Base-by-base conservation (phyloP, 1,140 invertebrate genomes). In the Heliconius himera region DNA sequence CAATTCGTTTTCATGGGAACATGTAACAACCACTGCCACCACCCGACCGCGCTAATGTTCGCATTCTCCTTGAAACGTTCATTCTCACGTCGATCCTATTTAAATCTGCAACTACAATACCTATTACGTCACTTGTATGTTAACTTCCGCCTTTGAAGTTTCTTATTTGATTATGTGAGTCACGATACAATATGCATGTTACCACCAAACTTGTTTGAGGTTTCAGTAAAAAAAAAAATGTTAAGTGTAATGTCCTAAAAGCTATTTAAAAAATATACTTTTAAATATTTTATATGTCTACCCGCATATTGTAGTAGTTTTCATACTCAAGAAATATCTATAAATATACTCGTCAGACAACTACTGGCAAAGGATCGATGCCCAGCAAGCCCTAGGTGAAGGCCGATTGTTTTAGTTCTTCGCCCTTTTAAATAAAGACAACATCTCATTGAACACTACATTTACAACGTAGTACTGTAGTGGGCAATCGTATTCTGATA, bases 141-240 rank as follows among this genome's bases (percentile, higher is more conserved):
- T 84, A 87, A 89, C 93, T 94, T 94, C 93, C 93, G 93, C 91
- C 90, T 94, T 93, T 80, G 86, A 89, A 89, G 87, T 92, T 94
- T 87, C 87, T 87, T 87, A 86, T 88, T 88, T 91, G 91, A 89
- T 88, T 78, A 89, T 84, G 81, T 94, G 93, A 94, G 89, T 94
- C 93, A 94, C 90, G 89, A 88, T 84, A 90, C 86, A 29, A 66
- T 66, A 66, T 66, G 60, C 60, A 66, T 66, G 60, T 2, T 26
- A 66, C 60, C 60, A 29, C 60, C 60, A 29, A 66, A 66, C 22
- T 66, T 29, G 60, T 66, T 66, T 66, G 60, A 29, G 1, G 11
- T 66, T 66, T 66, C 26, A 66, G 26, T 74, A 29, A 46, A 46
- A 38, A 41, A 78, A 72, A 74, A 78, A 46, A 72, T 49, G 6